Base-by-base conservation (phyloP, 2,888 invertebrate species). In the Elegia similella region DNA sequence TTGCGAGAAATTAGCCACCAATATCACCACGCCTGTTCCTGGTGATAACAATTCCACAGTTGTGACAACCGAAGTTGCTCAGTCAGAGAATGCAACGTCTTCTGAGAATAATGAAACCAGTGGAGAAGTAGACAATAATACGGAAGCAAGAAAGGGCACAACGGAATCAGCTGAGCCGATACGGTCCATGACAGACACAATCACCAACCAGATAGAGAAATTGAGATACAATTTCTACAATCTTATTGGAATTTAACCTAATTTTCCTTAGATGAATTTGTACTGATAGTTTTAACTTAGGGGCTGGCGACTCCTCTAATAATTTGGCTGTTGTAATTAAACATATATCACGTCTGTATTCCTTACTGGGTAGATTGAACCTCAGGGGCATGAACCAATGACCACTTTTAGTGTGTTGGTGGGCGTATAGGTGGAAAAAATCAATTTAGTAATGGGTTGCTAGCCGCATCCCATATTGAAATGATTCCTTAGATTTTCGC, bases 1-100 rank as follows among this genome's bases (percentile, higher is more conserved):
- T 63, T 97, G 97, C 73, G 96, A 97, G 84, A 92, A 93, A 42
- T 67, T 88, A 0, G 88, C 90, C 0, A 82, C 82, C 43, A 73
- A 67, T 42, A 78, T 78, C 68, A 80, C 79, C 7, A 72, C 75
- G 0, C 66, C 70, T 0, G 65, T 68, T 0, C 59, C 67, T 6
- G 72, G 72, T n/a, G 59, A 66, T 10, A 75, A 68, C n/a, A 68
- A 66, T 48, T 57, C 62, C 13, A 61, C 59, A 6, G 70, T 65
- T 44, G 61, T 56, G 6, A 56, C 48, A 7, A 63, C 57, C 29
- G 60, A 55, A 0, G 34, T 59, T 10, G 60, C 64, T 48, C 8
- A 34, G 12, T 50, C 50, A 7, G 50, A 50, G 3, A 34, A 34
- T 16, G 34, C 12, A 16, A 50, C 34, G 2, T 50, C 50, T 50